Percentiles rank a stretch among this genome's conserved stretches.
Conservation (phyloP, 2,797 vertebrate species). For the Picus viridis region DNA sequence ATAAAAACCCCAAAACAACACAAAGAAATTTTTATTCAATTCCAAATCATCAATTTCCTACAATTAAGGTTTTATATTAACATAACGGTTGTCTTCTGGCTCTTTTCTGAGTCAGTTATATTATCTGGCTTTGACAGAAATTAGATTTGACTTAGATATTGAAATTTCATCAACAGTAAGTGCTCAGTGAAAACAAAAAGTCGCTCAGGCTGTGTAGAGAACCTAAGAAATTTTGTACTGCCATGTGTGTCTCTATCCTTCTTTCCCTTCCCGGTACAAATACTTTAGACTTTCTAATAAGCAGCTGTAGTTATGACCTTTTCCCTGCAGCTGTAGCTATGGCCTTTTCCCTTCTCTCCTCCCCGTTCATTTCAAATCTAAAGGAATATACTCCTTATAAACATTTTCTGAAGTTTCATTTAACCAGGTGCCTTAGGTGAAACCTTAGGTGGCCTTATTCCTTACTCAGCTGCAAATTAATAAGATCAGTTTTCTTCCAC, state of each 20-base stretch:
- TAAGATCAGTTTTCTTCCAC: neutral
- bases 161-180: slow-evolving; percentile 30
- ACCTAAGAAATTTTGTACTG: neutral
- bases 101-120: slow-evolving; percentile 51
- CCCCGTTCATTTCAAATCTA: neutral
- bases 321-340: neutral
- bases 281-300: neutral
- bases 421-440: neutral
- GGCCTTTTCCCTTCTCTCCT: neutral
- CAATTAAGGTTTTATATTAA: slow-evolving; percentile 19
- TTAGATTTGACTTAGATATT: slow-evolving; percentile 31
- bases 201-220: neutral
- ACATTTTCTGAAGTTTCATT: neutral
- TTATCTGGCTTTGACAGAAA: slow-evolving; percentile 48
- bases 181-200: neutral
- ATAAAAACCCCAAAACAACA: neutral
- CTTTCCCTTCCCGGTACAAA: neutral
- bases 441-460: neutral
- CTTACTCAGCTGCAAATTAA: neutral
- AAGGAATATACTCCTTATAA: neutral
- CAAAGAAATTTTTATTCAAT: neutral
- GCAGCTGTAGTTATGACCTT: neutral
- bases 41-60: slow-evolving; percentile 50
- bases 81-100: slow-evolving; percentile 37
- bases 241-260: neutral